Evolutionary conservation across 2,113 vertebrate species (phyloP), one percentile per base, ranked within the genome.

Genomic region (Plecotus auritus): DNA sequence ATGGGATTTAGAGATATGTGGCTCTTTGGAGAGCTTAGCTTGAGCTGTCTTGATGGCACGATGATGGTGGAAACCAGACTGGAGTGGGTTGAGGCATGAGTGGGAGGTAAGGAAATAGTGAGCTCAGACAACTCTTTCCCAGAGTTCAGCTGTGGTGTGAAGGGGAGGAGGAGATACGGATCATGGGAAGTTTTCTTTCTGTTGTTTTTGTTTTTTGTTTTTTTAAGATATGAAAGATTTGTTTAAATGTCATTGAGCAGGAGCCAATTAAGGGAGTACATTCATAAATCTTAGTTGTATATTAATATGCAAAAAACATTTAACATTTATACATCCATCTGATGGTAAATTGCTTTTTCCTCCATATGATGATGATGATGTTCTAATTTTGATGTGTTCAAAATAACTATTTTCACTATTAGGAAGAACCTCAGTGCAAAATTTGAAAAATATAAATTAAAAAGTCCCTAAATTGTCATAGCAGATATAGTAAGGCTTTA

Each of bases 171-270:
- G 32, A 45, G 40, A 12, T 9, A 35, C 22, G 67, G 40, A n/a
- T 85, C 32, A n/a, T 17, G 56, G 47, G 54, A 32, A 30, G 54
- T 13, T 42, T n/a, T 47, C 74, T 76, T 87, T 40, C 26, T 59
- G 11, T 23, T 82, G 54, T 54, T 30, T 56, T 49, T 81, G 23
- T 28, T 32, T 73, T 32, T 26, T 67, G 7, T 22, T 82, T 64
- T 35, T 45, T 64, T 80, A 88, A 94, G 18, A 64, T 81, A 9
- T 47, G 91, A 85, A 84, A 91, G 45, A 78, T 16, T 80, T 61
- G n/a, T 76, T 88, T 85, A 95, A 91, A 91, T 72, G 86, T 90
- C 77, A 56, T 56, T 91, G 56, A 40, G 76, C 69, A 90, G 90
- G 51, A 91, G 66, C 59, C 76, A 74, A 9, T 87, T 90, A 56